Percentiles rank a stretch among this genome's conserved stretches.
Evolutionary conservation across 2,797 vertebrate species (phyloP).

Genomic region (Bovichtus diacanthus): DNA sequence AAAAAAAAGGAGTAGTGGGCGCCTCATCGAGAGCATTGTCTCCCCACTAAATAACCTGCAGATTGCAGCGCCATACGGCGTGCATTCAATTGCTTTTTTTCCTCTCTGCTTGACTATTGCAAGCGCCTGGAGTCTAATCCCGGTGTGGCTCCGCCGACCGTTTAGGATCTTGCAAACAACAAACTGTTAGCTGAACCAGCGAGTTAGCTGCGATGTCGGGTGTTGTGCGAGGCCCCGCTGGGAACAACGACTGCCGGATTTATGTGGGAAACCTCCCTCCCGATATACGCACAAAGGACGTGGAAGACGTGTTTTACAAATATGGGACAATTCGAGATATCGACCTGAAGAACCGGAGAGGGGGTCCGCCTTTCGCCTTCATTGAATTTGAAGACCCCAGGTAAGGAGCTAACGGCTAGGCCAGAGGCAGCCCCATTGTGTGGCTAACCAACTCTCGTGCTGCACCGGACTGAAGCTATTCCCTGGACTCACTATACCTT

Average conservation of each 20-base stretch:
- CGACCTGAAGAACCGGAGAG: conserved; percentile 93
- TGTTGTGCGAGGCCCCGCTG: conserved; percentile 86
- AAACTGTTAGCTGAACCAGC: conserved; percentile 10
- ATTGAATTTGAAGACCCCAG: conserved; percentile 89
- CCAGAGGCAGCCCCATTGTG: conserved; percentile 54
- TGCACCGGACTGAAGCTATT: conserved; percentile 19
- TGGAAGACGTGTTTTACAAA: conserved; percentile 94
- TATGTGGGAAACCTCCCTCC: conserved; percentile 93
- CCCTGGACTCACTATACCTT: background rate
- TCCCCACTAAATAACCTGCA: background rate
- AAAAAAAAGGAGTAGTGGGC: conserved; percentile 17
- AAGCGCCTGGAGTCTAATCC: background rate
- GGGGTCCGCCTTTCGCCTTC: conserved; percentile 92
- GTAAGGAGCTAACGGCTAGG: conserved; percentile 71
- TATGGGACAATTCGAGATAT: conserved; percentile 93
- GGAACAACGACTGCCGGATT: conserved; percentile 91
- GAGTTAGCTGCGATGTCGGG: conserved; percentile 79
- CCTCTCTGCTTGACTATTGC: background rate
- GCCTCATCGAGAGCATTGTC: background rate
- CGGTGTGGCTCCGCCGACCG: background rate
- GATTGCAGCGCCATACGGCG: background rate
- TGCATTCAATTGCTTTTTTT: background rate
- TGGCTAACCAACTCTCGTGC: conserved; percentile 33
- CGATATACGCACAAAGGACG: conserved; percentile 93
- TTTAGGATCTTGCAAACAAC: background rate